Percentiles rank a stretch among this genome's conserved stretches.
Evolutionary conservation across 2,888 invertebrate species (phyloP).

Genomic region (Cataglyphis cursor): DNA sequence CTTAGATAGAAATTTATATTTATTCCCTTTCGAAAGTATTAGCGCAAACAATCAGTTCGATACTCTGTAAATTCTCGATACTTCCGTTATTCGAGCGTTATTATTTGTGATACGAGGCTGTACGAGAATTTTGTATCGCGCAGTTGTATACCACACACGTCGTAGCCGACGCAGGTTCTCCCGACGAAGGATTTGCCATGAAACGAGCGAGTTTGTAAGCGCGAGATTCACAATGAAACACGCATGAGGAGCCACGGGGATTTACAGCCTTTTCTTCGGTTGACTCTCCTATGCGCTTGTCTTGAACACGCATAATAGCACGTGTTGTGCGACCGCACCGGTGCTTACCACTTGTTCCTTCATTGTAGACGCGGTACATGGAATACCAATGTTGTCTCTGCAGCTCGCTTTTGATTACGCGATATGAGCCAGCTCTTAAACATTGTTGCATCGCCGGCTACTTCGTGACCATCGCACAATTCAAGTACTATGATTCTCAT

Average conservation of each 20-base stretch:
- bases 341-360: constrained; percentile 75
- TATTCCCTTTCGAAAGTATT: neutral
- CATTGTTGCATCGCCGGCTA: constrained; percentile 61
- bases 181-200: constrained; percentile 76
- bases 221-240: constrained; percentile 76
- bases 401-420: constrained; percentile 73
- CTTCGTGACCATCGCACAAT: constrained; percentile 63
- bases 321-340: constrained; percentile 76
- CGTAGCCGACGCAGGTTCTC: constrained; percentile 72
- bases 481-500: constrained; percentile 61
- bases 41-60: neutral
- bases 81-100: constrained; percentile 39
- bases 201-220: constrained; percentile 80
- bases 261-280: constrained; percentile 78
- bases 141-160: constrained; percentile 77
- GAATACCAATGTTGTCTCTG: constrained; percentile 71
- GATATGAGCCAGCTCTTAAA: constrained; percentile 67
- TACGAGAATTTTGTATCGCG: constrained; percentile 79
- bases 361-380: constrained; percentile 66
- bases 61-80: neutral
- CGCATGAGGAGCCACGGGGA: constrained; percentile 73
- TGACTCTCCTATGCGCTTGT: constrained; percentile 63
- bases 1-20: neutral
- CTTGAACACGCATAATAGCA: constrained; percentile 77
- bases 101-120: constrained; percentile 72